Percentiles rank a stretch among this genome's conserved stretches.
Conservation (phyloP, 2,113 vertebrate species). For the Pterocles burchelli region DNA sequence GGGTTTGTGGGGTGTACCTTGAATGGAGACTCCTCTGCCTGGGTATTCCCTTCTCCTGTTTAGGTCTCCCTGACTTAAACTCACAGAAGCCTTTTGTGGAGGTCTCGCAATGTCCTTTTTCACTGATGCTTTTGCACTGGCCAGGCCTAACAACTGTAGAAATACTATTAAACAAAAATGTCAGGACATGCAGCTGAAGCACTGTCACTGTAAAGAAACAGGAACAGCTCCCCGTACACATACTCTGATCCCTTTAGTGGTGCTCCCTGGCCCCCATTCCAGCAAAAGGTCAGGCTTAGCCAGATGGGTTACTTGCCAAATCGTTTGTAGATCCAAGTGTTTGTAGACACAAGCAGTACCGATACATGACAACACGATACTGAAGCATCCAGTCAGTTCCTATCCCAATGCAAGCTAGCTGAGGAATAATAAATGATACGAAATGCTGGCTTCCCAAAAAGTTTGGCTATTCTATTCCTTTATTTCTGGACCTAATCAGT, state of each 20-base stretch:
- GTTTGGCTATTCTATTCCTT: neutral
- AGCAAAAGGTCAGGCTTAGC: neutral
- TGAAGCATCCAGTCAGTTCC: neutral
- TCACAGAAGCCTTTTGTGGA: neutral
- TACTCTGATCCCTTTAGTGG: neutral
- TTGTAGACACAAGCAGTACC: neutral
- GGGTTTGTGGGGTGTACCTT: neutral
- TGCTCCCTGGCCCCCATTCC: neutral
- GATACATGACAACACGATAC: neutral
- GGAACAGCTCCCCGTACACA: neutral
- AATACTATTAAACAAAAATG: neutral
- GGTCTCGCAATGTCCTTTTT: neutral
- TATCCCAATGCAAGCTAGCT: neutral
- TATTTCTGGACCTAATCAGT: constrained; percentile 44
- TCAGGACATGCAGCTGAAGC: neutral
- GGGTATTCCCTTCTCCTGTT: neutral
- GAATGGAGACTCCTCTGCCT: neutral
- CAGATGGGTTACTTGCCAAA: neutral
- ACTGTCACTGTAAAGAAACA: neutral
- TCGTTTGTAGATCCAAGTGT: neutral
- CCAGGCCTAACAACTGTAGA: neutral
- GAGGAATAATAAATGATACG: neutral
- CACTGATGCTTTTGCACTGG: neutral
- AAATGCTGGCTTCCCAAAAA: neutral
- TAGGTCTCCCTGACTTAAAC: neutral